Conservation (phyloP, 2,113 vertebrate genomes). For the Spea multiplicata region DNA sequence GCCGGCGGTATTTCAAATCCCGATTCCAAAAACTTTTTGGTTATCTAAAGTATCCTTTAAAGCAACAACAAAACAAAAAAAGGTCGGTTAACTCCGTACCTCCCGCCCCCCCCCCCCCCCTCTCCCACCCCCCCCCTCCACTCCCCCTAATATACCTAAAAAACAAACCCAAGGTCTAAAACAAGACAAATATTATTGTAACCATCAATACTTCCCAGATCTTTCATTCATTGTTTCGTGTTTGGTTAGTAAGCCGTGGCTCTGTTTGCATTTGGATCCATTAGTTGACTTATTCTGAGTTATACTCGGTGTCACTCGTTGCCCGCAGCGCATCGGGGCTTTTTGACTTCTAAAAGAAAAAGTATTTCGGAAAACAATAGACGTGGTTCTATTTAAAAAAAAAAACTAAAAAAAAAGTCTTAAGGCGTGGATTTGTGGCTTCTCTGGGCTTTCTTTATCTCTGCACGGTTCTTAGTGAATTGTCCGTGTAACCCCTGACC, state of each 20-base stretch:
- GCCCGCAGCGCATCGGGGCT: constrained; percentile 9
- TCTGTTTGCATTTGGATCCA: constrained; percentile 40
- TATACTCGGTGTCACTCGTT: constrained; percentile 11
- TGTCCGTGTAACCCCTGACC: not conserved
- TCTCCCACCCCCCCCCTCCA: too few relatives aligned
- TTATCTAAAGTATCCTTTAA: too few relatives aligned
- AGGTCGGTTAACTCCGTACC: too few relatives aligned
- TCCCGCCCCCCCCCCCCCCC: too few relatives aligned
- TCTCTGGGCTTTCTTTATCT: constrained; percentile 2
- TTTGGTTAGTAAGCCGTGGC: constrained; percentile 11
- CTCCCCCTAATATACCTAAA: not conserved
- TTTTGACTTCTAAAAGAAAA: constrained; percentile 9
- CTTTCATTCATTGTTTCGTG: constrained; percentile 18
- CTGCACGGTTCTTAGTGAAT: not conserved
- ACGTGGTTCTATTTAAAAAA: constrained; percentile 10
- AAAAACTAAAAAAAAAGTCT: constrained; percentile 7
- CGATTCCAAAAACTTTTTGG: too few relatives aligned
- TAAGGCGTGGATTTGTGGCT: constrained; percentile 10
- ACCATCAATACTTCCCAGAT: not conserved
- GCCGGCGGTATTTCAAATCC: too few relatives aligned
- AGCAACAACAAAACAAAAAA: too few relatives aligned
- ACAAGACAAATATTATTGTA: not conserved
- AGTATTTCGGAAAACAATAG: constrained; percentile 37
- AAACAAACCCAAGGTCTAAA: not conserved
- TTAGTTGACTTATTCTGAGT: constrained; percentile 34